Evolutionary conservation across 2,888 invertebrate species (phyloP).

Genomic region (Meiosimyza platycephala): DNA sequence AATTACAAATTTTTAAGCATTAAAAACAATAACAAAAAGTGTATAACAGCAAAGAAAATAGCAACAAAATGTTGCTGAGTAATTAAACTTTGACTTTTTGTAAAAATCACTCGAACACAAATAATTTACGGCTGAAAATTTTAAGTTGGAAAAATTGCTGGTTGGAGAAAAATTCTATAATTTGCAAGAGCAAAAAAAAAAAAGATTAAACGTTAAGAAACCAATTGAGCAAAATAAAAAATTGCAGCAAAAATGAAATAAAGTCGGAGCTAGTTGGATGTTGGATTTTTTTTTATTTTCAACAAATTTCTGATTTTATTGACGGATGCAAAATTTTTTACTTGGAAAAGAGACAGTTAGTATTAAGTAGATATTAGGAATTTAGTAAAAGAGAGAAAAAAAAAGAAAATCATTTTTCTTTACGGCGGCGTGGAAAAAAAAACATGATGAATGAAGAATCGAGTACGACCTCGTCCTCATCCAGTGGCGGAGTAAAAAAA

Average conservation of each 20-base stretch:
- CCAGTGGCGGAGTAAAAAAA: constrained; percentile 61
- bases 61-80: constrained; percentile 10
- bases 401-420: background rate
- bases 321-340: no score
- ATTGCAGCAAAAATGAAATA: constrained; percentile 17
- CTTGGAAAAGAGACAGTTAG: no score
- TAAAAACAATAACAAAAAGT: background rate
- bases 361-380: background rate
- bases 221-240: constrained; percentile 10
- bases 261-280: background rate
- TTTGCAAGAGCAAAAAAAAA: background rate
- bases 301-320: constrained; percentile 9
- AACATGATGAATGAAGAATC: constrained; percentile 67
- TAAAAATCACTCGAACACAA: background rate
- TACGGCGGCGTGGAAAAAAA: constrained; percentile 21
- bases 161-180: constrained; percentile 16
- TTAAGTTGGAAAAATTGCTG: constrained; percentile 11
- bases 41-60: background rate
- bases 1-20: constrained; percentile 2
- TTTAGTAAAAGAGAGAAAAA: background rate
- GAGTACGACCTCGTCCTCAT: constrained; percentile 56
- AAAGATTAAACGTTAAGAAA: background rate
- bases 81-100: background rate
- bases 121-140: background rate
- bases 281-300: constrained; percentile 6